Conservation (phyloP, 30 jellyfish, hydroid and myxozoan genomes). For the Mastigias papua region DNA sequence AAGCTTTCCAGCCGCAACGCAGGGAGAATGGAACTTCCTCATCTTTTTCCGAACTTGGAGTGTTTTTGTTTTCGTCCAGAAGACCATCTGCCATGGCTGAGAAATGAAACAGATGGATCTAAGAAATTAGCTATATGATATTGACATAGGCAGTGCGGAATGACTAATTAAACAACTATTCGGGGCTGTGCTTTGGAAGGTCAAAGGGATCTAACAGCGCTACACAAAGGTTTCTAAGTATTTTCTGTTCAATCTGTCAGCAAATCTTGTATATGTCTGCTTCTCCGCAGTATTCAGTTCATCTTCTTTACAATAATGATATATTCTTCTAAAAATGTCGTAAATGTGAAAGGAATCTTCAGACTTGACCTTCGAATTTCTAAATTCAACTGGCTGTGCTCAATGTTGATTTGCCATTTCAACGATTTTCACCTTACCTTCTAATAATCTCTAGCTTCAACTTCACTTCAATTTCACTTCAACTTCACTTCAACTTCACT, state of each 20-base stretch:
- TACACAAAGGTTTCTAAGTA: neutral
- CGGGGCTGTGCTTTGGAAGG: neutral
- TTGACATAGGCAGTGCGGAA: neutral
- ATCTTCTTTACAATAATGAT: no score
- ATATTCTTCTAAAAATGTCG: no score
- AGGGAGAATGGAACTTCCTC: slow-evolving; percentile 17
- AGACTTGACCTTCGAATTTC: no score
- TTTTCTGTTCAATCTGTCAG: no score
- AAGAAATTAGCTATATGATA: neutral
- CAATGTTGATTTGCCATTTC: no score
- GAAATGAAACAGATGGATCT: neutral
- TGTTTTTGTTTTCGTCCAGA: slow-evolving; percentile 50
- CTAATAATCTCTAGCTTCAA: no score
- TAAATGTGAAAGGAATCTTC: no score
- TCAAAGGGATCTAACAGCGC: neutral
- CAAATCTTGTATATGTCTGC: neutral
- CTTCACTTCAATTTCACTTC: no score
- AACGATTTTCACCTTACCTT: no score
- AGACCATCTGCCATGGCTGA: slow-evolving; percentile 62
- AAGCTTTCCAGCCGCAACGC: slow-evolving; percentile 77
- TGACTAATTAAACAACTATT: neutral
- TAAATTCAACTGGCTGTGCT: no score
- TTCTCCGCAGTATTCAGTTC: no score
- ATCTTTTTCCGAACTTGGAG: slow-evolving; percentile 6
- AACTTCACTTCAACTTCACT: no score